Percentiles rank a stretch among this genome's conserved stretches.
Evolutionary conservation across 2,797 vertebrate species (phyloP).

Genomic region (Natrix natrix): DNA sequence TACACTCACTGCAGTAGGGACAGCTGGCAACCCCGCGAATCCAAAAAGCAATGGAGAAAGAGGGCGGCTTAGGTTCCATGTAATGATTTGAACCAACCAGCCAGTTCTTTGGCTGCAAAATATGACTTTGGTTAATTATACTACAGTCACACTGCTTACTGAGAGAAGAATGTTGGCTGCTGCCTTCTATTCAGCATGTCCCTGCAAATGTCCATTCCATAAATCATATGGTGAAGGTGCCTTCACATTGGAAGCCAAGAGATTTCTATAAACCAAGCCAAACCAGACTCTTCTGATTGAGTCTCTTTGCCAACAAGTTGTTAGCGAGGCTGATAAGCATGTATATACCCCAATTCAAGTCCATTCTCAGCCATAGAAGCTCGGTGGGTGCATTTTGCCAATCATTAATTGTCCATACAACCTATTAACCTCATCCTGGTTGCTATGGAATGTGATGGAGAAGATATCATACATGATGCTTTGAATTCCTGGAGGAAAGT

Average conservation of each 20-base stretch:
- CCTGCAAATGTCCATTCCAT: not conserved
- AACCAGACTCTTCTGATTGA: not conserved
- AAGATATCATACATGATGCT: not conserved
- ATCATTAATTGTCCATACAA: not conserved
- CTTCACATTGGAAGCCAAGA: conserved; percentile 19
- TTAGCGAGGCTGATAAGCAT: not conserved
- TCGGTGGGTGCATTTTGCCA: not conserved
- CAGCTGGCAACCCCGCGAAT: not conserved
- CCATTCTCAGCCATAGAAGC: not conserved
- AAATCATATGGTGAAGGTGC: not conserved
- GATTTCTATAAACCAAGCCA: not conserved
- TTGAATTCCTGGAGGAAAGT: not conserved
- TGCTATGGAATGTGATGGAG: not conserved
- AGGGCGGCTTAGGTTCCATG: not conserved
- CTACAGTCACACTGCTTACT: conserved; percentile 2
- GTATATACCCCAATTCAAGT: not conserved
- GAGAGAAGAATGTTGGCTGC: conserved; percentile 24
- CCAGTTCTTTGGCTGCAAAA: not conserved
- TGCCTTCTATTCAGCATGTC: not conserved
- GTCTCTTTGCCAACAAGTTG: not conserved
- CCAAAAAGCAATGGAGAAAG: not conserved
- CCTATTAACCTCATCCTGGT: not conserved
- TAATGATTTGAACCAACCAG: conserved; percentile 10
- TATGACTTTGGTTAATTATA: conserved; percentile 20
- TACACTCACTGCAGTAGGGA: not conserved